Base-by-base conservation (phyloP, 1,140 invertebrate genomes). In the Alviniconcha marisindica region DNA sequence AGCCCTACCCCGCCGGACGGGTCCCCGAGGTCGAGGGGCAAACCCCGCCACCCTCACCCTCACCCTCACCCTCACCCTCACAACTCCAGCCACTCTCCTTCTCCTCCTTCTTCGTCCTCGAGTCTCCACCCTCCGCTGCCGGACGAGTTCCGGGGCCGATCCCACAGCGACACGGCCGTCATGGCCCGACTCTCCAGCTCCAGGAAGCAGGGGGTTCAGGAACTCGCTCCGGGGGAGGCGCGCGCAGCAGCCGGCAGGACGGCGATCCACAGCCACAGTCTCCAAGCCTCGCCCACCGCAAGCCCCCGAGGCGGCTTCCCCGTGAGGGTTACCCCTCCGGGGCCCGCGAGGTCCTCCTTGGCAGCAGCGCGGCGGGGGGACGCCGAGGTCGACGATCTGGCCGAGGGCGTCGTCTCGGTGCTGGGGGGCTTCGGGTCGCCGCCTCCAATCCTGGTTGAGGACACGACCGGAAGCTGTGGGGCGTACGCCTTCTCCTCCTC, bases 401-500 rank as follows among this genome's bases (percentile, higher is more conserved):
- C 10, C 33, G 69, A 71, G 36, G 24, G 69, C 2, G 2, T 40
- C 2, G 2, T 40, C 2, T 14, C 42, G 24, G 40, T 14, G 24
- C 33, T 42, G 3, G 31, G 28, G 24, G 42, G n/a, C 42, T 4
- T 54, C 73, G 10, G 24, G 14, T 76, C 73, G 0, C 73, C 73
- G 3, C 40, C 73, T 18, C 31, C 73, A 12, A 54, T 76, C 73
- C 73, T 48, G 73, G 28, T 76, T n/a, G 42, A 76, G 42, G 42
- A 76, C 7, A 10, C 73, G 12, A 31, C 44, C n/a, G 44, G n/a
- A 28, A 2, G 4, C 10, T 40, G 4, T 18, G 4, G 12, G 40
- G 40, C 33, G 5, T 5, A 18, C 5, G 44, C 44, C 18, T 48
- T 18, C 18, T 48, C 44, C 7, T 48, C 44, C 7, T 48, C 44